A percentile compares a stretch with the other conserved stretches of the same genome.
Conservation (phyloP, 2,888 invertebrate species). For the Thereva unica region DNA sequence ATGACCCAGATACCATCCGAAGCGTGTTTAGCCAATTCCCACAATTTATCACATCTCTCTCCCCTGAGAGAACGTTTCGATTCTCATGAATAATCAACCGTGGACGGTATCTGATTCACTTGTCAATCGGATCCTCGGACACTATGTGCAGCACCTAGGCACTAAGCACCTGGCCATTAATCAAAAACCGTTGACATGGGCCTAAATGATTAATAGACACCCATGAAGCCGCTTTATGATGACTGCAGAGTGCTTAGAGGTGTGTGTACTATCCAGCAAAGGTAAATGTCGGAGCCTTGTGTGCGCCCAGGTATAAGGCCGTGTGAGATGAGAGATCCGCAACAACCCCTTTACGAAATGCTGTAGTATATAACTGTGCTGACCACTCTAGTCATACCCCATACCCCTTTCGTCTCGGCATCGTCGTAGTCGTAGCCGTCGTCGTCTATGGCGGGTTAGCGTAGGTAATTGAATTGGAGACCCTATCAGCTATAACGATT, state of each 20-base stretch:
- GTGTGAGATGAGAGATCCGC: no score
- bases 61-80: neutral
- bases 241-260: conserved; percentile 19
- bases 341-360: conserved; percentile 11
- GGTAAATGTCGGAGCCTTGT: no score
- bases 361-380: conserved; percentile 7
- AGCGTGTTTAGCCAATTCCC: conserved; percentile 6
- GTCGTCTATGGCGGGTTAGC: no score
- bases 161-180: conserved; percentile 8
- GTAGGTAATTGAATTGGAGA: conserved; percentile 15
- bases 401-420: neutral
- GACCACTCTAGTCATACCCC: neutral
- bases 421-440: no score
- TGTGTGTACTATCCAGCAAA: conserved; percentile 4
- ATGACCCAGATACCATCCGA: conserved; percentile 14
- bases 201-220: conserved; percentile 20
- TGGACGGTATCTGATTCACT: conserved; percentile 7
- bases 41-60: conserved; percentile 12
- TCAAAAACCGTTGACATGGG: conserved; percentile 26
- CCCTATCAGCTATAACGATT: conserved; percentile 21
- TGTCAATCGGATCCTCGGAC: conserved; percentile 8
- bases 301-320: no score
- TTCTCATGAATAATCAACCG: conserved; percentile 18
- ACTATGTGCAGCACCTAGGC: neutral
- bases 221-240: conserved; percentile 1